phyloP scores from a whole-genome alignment of 2,888 invertebrate genomes.

The Abrostola tripartita region DNA sequence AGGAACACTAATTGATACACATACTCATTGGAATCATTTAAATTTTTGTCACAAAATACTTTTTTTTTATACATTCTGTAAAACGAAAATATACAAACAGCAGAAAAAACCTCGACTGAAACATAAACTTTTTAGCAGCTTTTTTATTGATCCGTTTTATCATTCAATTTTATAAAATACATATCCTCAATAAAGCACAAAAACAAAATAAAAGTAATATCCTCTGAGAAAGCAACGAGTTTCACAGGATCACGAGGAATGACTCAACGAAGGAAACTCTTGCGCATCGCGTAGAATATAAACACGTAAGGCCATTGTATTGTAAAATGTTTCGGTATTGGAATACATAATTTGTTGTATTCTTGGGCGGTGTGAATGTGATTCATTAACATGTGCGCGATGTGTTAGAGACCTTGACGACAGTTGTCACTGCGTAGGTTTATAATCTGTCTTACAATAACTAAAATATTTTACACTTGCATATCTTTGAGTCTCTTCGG shows the following conservation, averaged over 20 bases:
- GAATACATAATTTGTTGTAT: constrained; percentile 64
- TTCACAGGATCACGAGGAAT: constrained; percentile 48
- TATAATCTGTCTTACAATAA: constrained; percentile 8
- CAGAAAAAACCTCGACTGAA: no score
- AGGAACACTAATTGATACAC: no score
- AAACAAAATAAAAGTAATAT: not conserved
- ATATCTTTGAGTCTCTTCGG: no score
- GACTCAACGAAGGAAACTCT: constrained; percentile 74
- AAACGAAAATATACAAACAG: no score
- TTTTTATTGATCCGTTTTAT: no score
- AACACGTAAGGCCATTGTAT: constrained; percentile 69
- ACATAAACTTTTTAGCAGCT: no score
- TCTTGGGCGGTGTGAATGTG: constrained; percentile 62
- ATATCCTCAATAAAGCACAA: not conserved
- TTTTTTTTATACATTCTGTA: no score
- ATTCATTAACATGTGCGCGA: constrained; percentile 57
- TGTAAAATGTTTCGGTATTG: constrained; percentile 64
- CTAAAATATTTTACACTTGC: no score
- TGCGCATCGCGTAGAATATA: constrained; percentile 66
- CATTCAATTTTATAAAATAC: not conserved
- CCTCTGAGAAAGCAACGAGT: constrained; percentile 26
- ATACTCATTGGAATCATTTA: no score
- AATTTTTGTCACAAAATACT: no score
- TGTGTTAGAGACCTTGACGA: constrained; percentile 47
- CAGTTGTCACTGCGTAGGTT: constrained; percentile 25